Evolutionary conservation across 1,140 invertebrate species (phyloP).

Genomic region (Neoseiulus cucumeris): DNA sequence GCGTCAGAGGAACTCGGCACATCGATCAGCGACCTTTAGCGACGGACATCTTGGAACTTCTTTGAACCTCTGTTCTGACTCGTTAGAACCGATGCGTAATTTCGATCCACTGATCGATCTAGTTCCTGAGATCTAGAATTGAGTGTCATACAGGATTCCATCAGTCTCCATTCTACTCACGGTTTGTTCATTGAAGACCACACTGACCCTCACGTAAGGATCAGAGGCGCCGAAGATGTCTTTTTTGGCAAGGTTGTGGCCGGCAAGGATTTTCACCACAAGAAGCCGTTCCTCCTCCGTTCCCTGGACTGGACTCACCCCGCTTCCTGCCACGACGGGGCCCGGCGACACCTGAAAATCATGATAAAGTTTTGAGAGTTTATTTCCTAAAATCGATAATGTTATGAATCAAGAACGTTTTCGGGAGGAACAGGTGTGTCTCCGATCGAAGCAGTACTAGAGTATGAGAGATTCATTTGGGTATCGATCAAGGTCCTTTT

Average conservation of each 20-base stretch:
- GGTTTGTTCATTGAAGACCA: conserved; percentile 47
- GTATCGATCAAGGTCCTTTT: too few species aligned
- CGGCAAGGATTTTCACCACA: conserved; percentile 42
- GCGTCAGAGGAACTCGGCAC: conserved; percentile 38
- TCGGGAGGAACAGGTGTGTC: too few species aligned
- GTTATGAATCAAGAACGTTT: too few species aligned
- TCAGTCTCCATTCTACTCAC: conserved; percentile 69
- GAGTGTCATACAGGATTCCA: too few species aligned
- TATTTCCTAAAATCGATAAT: neutral
- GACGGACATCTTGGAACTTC: too few species aligned
- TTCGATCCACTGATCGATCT: too few species aligned
- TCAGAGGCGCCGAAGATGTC: conserved; percentile 94
- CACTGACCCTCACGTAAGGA: conserved; percentile 81
- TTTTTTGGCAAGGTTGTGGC: conserved; percentile 78
- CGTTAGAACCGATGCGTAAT: too few species aligned
- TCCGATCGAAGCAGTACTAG: too few species aligned
- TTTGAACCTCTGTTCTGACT: too few species aligned
- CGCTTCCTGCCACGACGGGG: neutral
- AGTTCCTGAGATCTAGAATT: too few species aligned
- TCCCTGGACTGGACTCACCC: neutral
- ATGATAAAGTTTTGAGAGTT: neutral
- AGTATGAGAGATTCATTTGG: too few species aligned
- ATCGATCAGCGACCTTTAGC: too few species aligned
- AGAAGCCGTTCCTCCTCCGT: neutral
- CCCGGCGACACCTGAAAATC: neutral